A percentile compares a stretch with the other conserved stretches of the same genome.
Evolutionary conservation across 2,113 vertebrate species (phyloP).

Genomic region (Corvus hawaiiensis): DNA sequence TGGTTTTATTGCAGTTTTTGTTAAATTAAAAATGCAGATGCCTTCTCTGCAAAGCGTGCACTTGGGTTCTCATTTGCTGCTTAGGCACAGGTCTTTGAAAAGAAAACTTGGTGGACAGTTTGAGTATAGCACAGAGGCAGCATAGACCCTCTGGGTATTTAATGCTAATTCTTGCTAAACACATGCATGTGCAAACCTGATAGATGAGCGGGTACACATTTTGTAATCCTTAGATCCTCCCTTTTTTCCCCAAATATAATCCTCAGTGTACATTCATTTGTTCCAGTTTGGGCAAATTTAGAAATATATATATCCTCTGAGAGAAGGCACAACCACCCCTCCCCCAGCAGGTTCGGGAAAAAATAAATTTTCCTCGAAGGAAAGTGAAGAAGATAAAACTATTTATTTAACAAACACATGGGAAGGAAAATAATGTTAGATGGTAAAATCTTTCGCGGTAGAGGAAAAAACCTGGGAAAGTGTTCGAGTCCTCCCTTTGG

Average conservation of each 20-base stretch:
- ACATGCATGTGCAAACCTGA: not conserved
- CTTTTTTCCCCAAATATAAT: not conserved
- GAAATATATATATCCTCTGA: too few relatives aligned
- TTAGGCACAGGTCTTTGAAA: not conserved
- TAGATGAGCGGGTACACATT: not conserved
- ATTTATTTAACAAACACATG: too few relatives aligned
- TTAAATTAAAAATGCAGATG: slow-evolving; percentile 37
- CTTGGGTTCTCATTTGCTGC: not conserved
- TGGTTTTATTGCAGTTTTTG: not conserved
- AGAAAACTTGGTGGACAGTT: not conserved
- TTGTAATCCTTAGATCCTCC: not conserved
- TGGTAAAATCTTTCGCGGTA: too few relatives aligned
- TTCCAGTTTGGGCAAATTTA: too few relatives aligned
- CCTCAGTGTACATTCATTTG: not conserved
- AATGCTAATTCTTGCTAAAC: not conserved
- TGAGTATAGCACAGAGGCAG: not conserved
- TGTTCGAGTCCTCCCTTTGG: too few relatives aligned
- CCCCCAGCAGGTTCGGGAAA: too few relatives aligned
- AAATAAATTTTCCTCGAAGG: too few relatives aligned
- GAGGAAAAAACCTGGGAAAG: too few relatives aligned
- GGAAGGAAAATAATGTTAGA: too few relatives aligned
- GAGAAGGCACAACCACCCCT: too few relatives aligned
- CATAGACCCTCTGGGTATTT: not conserved
- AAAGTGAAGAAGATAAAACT: too few relatives aligned
- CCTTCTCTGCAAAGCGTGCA: not conserved